phyloP scores from a whole-genome alignment of 2,888 invertebrate species.

The Eupeodes luniger region DNA sequence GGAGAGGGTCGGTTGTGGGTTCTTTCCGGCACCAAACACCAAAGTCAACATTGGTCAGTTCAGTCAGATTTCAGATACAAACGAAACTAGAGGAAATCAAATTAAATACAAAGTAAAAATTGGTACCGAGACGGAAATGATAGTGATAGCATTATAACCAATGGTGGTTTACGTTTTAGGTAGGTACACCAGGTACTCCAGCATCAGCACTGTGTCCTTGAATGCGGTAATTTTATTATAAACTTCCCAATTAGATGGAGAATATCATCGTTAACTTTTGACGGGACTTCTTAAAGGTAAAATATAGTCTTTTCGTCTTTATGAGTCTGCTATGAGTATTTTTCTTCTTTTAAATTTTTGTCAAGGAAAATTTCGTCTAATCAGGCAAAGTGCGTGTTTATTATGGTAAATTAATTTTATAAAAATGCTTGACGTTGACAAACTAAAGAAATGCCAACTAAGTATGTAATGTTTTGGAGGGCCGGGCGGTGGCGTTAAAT shows the following conservation, averaged over 20 bases:
- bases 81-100: conserved; percentile 4
- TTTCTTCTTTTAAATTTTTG: conserved; percentile 5
- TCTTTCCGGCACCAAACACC: conserved; percentile 7
- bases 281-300: neutral
- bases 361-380: conserved; percentile 52
- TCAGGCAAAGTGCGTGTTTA: conserved; percentile 55
- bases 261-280: conserved; percentile 26
- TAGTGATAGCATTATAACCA: conserved; percentile 60
- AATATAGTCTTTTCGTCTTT: neutral
- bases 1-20: neutral
- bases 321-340: neutral
- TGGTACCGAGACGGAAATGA: conserved; percentile 36
- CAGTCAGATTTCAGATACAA: neutral
- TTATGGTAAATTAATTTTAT: conserved; percentile 50
- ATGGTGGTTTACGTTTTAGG: conserved; percentile 5
- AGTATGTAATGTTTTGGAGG: neutral
- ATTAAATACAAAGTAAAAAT: conserved; percentile 5
- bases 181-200: neutral
- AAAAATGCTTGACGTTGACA: conserved; percentile 45
- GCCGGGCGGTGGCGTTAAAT: neutral
- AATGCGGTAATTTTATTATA: conserved; percentile 58
- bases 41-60: conserved; percentile 22
- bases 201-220: conserved; percentile 10
- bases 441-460: conserved; percentile 49
- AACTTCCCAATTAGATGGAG: conserved; percentile 60